Evolutionary conservation across 2,888 invertebrate genomes (phyloP), one percentile per base, ranked within the genome.

Genomic region (Ditula angustiorana): DNA sequence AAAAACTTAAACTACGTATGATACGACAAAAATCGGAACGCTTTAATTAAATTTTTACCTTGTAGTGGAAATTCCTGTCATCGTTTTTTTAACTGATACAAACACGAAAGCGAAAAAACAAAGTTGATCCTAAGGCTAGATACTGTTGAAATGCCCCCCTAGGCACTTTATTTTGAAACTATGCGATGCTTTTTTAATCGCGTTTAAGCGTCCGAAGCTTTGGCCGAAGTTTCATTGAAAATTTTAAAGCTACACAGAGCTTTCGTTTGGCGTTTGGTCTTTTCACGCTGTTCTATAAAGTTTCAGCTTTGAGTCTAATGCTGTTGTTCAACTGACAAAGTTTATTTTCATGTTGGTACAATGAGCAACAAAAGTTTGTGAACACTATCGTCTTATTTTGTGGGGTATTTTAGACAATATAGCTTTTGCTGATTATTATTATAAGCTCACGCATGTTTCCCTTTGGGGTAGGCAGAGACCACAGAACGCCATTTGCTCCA

Each of bases 131-230:
- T 21, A 11, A 21, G n/a, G 19, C 52, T 33, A 33, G 52, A n/a
- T n/a, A n/a, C n/a, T n/a, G n/a, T 30, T 52, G 21, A 52, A 21
- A 52, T 52, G 30, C 30, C 30, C 30, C 52, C 8, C 50, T 5
- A 5, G 10, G 50, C 50, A 19, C 52, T 52, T 19, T 52, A 21
- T 52, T 52, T 52, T 28, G 21, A 21, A 52, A 52, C 52, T 30
- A 52, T 21, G 30, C 52, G 52, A 21, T 21, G 30, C 1, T 50
- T 50, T 52, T 52, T 52, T 33, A 52, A 52, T 52, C 52, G 52
- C 33, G n/a, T 33, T n/a, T 52, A 21, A 33, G 16, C 13, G 28
- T 52, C 19, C 11, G n/a, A 52, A 52, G 33, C 52, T 52, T 52
- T 33, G 19, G 19, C 3, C 19, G 30, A 52, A 52, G 33, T 52